Conservation (phyloP, 2,888 invertebrate genomes). For the Apoda limacodes region DNA sequence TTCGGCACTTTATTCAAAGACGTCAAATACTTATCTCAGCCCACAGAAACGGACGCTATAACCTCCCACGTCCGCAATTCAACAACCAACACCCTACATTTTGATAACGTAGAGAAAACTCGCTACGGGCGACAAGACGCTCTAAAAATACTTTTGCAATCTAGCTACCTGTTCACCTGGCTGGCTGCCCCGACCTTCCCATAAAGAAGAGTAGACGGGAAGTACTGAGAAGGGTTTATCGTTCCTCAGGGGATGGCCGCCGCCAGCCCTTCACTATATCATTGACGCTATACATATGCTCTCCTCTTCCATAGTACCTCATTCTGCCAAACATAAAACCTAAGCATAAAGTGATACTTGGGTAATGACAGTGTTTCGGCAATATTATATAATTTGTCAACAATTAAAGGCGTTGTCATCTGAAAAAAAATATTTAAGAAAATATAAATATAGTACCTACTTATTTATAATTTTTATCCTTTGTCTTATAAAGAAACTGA, state of each 20-base stretch:
- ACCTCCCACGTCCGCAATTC: constrained; percentile 44
- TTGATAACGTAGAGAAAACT: constrained; percentile 68
- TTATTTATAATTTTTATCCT: too few relatives aligned
- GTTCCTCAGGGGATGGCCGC: constrained; percentile 61
- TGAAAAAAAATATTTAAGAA: too few relatives aligned
- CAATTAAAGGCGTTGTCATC: too few relatives aligned
- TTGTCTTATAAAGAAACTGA: too few relatives aligned
- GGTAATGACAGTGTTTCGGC: constrained; percentile 24
- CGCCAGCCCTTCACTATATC: constrained; percentile 63
- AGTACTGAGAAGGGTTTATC: constrained; percentile 66
- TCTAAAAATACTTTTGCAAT: constrained; percentile 67
- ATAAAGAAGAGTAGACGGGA: constrained; percentile 68
- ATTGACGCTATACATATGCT: constrained; percentile 54
- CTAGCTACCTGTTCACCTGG: constrained; percentile 66
- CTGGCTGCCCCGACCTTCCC: constrained; percentile 65
- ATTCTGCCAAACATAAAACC: constrained; percentile 35
- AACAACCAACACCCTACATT: constrained; percentile 51
- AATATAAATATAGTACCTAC: too few relatives aligned
- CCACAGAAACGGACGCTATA: constrained; percentile 27
- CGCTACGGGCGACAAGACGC: constrained; percentile 62
- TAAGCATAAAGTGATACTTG: constrained; percentile 43
- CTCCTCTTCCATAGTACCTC: constrained; percentile 45
- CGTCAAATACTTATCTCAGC: too few relatives aligned
- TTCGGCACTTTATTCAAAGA: too few relatives aligned
- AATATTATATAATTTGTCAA: too few relatives aligned